A percentile compares a stretch with the other conserved stretches of the same genome.
Evolutionary conservation across 2,888 invertebrate species (phyloP).

Genomic region (Smittia aterrima): DNA sequence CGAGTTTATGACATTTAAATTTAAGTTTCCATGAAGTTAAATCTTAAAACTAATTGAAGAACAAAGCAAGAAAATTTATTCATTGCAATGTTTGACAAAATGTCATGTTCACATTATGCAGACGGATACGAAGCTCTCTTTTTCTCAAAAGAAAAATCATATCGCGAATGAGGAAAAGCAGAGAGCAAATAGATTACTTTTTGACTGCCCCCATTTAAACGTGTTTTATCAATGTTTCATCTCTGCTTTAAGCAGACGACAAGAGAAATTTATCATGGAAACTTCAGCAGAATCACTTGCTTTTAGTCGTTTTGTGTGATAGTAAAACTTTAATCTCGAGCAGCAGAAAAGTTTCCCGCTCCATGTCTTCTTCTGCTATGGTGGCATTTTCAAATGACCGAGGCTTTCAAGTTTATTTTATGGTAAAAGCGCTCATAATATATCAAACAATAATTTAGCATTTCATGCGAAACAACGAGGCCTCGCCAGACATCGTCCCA

Average conservation of each 20-base stretch:
- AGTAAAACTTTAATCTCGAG: neutral
- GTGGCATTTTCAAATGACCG: neutral
- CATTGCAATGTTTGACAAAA: too few species aligned
- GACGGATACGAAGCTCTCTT: too few species aligned
- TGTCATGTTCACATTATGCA: too few species aligned
- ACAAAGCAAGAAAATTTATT: too few species aligned
- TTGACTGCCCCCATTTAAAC: constrained; percentile 20
- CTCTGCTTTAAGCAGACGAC: constrained; percentile 13
- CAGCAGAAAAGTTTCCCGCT: neutral
- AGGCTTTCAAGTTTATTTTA: neutral
- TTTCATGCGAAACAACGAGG: constrained; percentile 7
- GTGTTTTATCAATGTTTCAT: constrained; percentile 24
- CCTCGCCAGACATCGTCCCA: neutral
- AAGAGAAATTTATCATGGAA: constrained; percentile 7
- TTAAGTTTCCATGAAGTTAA: too few species aligned
- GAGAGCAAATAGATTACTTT: constrained; percentile 17
- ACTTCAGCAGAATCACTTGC: neutral
- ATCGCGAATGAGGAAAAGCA: neutral
- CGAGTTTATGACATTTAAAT: too few species aligned
- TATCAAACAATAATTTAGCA: constrained; percentile 10
- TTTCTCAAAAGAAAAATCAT: neutral
- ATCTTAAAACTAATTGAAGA: too few species aligned
- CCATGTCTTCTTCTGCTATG: neutral
- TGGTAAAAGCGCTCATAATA: neutral
- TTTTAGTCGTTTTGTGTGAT: neutral